Percentiles rank a stretch among this genome's conserved stretches.
Conservation (phyloP, 2,113 vertebrate genomes). For the Rhegmatorhina hoffmannsi region DNA sequence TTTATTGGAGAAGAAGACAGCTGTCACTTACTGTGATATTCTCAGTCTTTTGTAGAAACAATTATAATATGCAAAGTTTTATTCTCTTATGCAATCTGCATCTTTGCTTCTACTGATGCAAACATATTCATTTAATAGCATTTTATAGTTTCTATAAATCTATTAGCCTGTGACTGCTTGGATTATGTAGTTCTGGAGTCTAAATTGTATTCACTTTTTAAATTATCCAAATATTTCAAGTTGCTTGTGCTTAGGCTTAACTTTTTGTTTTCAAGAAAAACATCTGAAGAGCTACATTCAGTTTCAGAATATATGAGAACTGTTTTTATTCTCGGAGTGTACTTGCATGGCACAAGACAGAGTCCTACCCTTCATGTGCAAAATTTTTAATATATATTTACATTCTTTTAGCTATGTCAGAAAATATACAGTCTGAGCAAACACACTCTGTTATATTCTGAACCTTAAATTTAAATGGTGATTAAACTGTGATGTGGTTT, state of each 20-base stretch:
- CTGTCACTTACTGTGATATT: background rate
- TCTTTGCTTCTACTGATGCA: background rate
- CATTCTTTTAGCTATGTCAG: background rate
- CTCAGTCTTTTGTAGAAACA: background rate
- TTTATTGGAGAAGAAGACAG: background rate
- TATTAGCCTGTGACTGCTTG: background rate
- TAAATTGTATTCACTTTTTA: background rate
- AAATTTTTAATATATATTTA: background rate
- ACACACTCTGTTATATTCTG: background rate
- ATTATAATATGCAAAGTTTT: slow-evolving; percentile 27
- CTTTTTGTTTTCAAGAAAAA: background rate
- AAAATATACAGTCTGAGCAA: background rate
- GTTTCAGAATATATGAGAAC: background rate
- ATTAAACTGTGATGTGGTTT: background rate
- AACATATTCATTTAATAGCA: background rate
- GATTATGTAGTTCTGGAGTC: background rate
- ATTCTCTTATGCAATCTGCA: background rate
- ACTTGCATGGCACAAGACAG: background rate
- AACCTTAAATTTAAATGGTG: background rate
- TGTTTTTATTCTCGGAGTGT: background rate
- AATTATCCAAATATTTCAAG: background rate
- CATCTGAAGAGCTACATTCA: background rate
- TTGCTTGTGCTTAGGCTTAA: background rate
- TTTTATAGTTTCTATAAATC: background rate
- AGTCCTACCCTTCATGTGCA: accelerated